Evolutionary conservation across 2,888 invertebrate genomes (phyloP).

Genomic region (Eremobia ochroleuca): DNA sequence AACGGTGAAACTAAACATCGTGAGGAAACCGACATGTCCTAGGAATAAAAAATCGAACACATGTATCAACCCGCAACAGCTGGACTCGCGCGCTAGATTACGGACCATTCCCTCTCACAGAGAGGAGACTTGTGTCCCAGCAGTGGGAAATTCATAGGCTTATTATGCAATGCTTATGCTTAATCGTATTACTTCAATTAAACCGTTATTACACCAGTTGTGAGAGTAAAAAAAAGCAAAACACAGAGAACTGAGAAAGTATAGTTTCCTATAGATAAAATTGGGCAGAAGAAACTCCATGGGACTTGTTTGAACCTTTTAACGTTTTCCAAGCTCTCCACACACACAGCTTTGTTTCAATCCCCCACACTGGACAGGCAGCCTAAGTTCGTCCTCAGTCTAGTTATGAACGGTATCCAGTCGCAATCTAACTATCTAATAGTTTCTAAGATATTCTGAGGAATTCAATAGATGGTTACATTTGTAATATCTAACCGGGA

Average conservation of each 20-base stretch:
- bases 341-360: too few relatives aligned
- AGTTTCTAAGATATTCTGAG: constrained; percentile 50
- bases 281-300: background rate
- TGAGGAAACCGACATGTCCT: too few relatives aligned
- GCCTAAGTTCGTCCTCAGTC: constrained; percentile 12
- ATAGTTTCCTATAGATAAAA: background rate
- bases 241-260: background rate
- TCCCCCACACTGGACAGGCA: background rate
- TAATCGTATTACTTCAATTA: background rate
- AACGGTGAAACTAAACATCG: too few relatives aligned
- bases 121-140: too few relatives aligned
- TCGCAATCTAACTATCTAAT: constrained; percentile 31
- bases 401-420: constrained; percentile 19
- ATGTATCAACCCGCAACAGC: too few relatives aligned
- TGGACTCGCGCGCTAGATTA: too few relatives aligned
- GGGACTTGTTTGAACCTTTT: background rate
- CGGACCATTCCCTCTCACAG: too few relatives aligned
- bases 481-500: constrained; percentile 30
- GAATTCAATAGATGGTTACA: constrained; percentile 35
- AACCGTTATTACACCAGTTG: background rate
- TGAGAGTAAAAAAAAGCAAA: background rate
- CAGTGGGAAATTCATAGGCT: too few relatives aligned
- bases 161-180: too few relatives aligned
- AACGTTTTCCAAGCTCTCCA: background rate
- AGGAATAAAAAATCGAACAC: too few relatives aligned